phyloP scores from a whole-genome alignment of 1,140 invertebrate genomes.

The Vanessa tameamea region DNA sequence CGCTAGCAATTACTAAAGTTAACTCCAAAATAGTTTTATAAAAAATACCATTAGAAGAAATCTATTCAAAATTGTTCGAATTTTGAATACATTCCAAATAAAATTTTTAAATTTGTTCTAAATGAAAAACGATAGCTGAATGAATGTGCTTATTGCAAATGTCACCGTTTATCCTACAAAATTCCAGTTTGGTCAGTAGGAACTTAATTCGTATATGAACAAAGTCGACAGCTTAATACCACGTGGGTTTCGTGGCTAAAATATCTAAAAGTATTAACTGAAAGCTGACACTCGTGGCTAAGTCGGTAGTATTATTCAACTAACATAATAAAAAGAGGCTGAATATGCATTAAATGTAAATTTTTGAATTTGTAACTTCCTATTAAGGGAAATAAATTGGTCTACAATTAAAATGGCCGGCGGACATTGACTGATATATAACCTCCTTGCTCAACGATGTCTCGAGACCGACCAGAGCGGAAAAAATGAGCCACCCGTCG shows the following conservation, averaged over 20 bases:
- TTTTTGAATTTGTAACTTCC: constrained; percentile 35
- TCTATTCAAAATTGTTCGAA: too few relatives aligned
- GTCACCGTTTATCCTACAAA: not conserved
- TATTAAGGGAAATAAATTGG: constrained; percentile 67
- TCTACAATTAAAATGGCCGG: constrained; percentile 63
- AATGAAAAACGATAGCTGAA: too few relatives aligned
- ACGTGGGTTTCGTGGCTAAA: not conserved
- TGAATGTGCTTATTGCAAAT: not conserved
- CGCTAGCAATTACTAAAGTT: too few relatives aligned
- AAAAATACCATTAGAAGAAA: too few relatives aligned
- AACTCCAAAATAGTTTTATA: too few relatives aligned
- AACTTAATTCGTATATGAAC: not conserved
- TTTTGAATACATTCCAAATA: too few relatives aligned
- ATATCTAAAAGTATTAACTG: constrained; percentile 7
- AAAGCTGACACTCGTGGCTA: constrained; percentile 12
- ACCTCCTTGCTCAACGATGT: constrained; percentile 45
- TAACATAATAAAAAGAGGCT: constrained; percentile 7
- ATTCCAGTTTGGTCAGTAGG: not conserved
- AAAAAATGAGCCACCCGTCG: constrained; percentile 39
- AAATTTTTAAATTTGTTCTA: too few relatives aligned
- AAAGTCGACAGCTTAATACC: constrained; percentile 11
- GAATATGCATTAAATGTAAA: constrained; percentile 12
- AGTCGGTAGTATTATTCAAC: not conserved
- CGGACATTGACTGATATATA: constrained; percentile 69
- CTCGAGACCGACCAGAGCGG: constrained; percentile 37